Base-by-base conservation (phyloP, 2,888 invertebrate species). In the Drosophila nigritarsus region DNA sequence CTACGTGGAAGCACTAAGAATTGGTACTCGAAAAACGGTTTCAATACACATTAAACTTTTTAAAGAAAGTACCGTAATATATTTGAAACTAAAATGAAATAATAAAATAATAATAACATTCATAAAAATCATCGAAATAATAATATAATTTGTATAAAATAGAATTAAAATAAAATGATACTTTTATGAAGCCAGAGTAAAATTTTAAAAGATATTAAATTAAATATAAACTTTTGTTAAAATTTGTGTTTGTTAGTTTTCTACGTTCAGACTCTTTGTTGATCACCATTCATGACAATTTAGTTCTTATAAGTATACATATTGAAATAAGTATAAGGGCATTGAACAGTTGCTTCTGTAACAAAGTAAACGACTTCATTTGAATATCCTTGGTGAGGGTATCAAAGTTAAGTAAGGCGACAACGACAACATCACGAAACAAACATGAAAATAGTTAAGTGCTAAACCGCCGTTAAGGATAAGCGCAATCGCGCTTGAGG, bases 371-470 rank as follows among this genome's bases (percentile, higher is more conserved):
- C 32, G 36, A 11, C n/a, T 18, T 48, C 40, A 48, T 24, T 18
- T 15, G 7, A 3, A 11, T 40, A 62, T 55, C 30, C 38, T 36
- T 9, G 3, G 56, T 13, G 24, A 71, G 77, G 15, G 55, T 65
- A 65, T 60, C 2, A 1, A 67, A 76, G 55, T 40, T 61, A 54
- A 65, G 59, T 65, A 81, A 77, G 78, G 72, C 67, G 62, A 76
- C 72, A 65, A 58, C 49, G 67, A 60, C 51, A 65, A 74, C 69
- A 67, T 63, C 53, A 65, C 54, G 56, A 51, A 65, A 79, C 71
- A 70, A 86, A 89, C 90, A 91, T 89, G 91, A 85, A 91, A 89
- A 90, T 90, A 90, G 89, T 84, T 75, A 85, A 80, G 87, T 89
- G 87, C 79, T 70, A 73, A 86, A 75, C 72, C 86, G 75, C 83